A percentile compares a stretch with the other conserved stretches of the same genome.
Conservation (phyloP, 1,140 invertebrate species). For the Mamestra configurata region DNA sequence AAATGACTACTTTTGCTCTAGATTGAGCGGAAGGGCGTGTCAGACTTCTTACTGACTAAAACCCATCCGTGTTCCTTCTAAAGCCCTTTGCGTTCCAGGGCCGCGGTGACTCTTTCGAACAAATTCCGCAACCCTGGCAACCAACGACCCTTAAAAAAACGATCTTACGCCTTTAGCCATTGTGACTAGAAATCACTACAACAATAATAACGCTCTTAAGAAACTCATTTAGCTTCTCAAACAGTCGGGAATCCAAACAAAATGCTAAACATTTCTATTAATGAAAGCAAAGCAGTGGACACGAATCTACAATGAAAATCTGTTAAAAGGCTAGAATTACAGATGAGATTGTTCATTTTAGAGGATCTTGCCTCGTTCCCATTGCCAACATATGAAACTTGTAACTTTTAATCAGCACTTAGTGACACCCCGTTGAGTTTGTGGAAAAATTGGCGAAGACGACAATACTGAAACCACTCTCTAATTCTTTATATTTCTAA, state of each 20-base stretch:
- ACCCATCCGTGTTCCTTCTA: no score
- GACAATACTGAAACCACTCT: slow-evolving; percentile 60
- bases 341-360: slow-evolving; percentile 39
- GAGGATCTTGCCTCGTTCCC: background rate
- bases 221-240: background rate
- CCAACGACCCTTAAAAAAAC: no score
- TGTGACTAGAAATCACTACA: no score
- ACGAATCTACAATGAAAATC: slow-evolving; percentile 21
- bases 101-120: no score
- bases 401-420: slow-evolving; percentile 81
- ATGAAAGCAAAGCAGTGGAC: slow-evolving; percentile 6
- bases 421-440: slow-evolving; percentile 66
- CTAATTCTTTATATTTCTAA: slow-evolving; percentile 7
- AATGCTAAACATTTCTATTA: background rate
- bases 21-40: no score
- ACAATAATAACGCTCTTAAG: background rate
- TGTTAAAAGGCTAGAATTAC: slow-evolving; percentile 37
- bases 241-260: background rate
- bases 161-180: no score
- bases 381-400: slow-evolving; percentile 76
- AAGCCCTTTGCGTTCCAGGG: no score
- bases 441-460: slow-evolving; percentile 62
- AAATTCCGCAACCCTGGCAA: no score
- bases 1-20: no score
- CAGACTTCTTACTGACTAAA: no score